phyloP scores from a whole-genome alignment of 2,113 vertebrate species.

The Labeo catla region DNA sequence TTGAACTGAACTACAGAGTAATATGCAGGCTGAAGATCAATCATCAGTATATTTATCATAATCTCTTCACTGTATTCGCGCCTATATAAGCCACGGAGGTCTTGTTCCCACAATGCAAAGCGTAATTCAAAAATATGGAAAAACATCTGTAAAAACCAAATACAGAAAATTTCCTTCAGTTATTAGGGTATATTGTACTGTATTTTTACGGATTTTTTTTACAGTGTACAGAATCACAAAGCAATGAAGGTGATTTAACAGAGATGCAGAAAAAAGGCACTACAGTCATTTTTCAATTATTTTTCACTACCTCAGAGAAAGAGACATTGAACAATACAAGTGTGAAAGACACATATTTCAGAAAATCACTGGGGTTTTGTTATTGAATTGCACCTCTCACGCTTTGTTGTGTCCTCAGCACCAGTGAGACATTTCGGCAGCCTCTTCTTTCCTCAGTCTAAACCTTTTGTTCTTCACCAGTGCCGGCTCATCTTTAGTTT shows the following conservation, averaged over 20 bases:
- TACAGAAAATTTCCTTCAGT: no score
- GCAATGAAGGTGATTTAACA: neutral
- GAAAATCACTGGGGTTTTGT: neutral
- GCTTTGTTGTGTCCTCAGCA: neutral
- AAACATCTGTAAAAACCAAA: no score
- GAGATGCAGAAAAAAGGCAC: neutral
- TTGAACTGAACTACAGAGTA: no score
- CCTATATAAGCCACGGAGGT: no score
- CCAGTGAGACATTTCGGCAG: neutral
- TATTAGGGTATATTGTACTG: no score
- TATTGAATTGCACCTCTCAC: neutral
- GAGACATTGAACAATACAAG: neutral
- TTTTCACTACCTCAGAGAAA: neutral
- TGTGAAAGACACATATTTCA: neutral
- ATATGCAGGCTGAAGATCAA: no score
- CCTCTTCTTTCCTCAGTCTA: neutral
- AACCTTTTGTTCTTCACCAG: neutral
- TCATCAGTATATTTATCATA: no score
- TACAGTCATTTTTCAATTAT: constrained; percentile 10
- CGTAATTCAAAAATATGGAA: no score
- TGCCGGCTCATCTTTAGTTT: neutral
- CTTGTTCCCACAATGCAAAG: no score
- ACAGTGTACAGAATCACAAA: neutral
- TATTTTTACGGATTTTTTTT: no score
- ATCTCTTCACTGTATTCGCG: no score